Conservation (phyloP, 2,888 invertebrate genomes). For the Hydriomena furcata region DNA sequence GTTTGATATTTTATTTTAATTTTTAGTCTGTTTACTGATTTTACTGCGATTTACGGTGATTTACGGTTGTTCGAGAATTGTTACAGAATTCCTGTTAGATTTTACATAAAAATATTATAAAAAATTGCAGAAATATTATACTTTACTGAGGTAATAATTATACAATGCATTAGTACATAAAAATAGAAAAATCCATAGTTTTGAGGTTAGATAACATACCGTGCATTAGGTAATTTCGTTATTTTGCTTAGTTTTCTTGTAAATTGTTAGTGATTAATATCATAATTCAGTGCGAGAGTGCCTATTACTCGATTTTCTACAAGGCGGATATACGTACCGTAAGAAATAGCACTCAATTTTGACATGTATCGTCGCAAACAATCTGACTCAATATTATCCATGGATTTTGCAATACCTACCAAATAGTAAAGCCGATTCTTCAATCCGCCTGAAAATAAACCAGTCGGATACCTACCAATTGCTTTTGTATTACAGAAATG, state of each 20-base stretch:
- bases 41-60: too few relatives aligned
- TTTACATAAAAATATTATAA: slow-evolving; percentile 8
- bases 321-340: too few relatives aligned
- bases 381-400: slow-evolving; percentile 27
- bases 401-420: slow-evolving; percentile 20
- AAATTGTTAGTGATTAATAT: background rate
- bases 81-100: slow-evolving; percentile 7
- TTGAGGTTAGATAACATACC: slow-evolving; percentile 69
- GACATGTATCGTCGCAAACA: slow-evolving; percentile 13
- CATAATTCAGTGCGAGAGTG: background rate
- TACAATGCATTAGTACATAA: background rate
- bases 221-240: slow-evolving; percentile 51
- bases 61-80: slow-evolving; percentile 11
- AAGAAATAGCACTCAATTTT: background rate
- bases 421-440: too few relatives aligned
- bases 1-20: background rate
- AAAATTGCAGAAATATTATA: background rate
- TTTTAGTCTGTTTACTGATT: slow-evolving; percentile 20
- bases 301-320: background rate
- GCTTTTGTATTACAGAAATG: slow-evolving; percentile 66
- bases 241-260: slow-evolving; percentile 23
- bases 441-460: too few relatives aligned
- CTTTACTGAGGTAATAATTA: slow-evolving; percentile 13
- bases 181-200: slow-evolving; percentile 26
- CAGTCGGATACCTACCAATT: background rate